These are phyloP conservation scores for Panzeria rudis DNA, from an alignment of 2,888 invertebrate species.

Conservation along the genomic window DNA sequence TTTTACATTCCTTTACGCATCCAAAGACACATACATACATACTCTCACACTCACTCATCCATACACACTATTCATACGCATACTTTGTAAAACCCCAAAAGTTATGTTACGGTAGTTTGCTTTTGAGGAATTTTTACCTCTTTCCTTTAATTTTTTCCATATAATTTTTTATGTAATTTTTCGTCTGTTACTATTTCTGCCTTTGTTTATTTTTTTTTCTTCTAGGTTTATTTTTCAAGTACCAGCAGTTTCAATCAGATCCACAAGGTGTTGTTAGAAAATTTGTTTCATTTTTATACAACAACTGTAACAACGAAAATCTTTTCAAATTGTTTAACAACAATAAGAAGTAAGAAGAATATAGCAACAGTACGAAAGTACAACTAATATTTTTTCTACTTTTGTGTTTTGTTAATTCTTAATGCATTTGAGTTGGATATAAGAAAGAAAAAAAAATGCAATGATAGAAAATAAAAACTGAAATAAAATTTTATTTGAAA, in stretches of 20 bases:
- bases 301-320: constrained; percentile 28
- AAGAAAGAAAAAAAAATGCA: background rate
- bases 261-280: constrained; percentile 70
- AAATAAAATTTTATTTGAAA: constrained; percentile 19
- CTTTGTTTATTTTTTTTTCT: background rate
- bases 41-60: background rate
- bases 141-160: constrained; percentile 15
- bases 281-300: constrained; percentile 64
- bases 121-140: constrained; percentile 61
- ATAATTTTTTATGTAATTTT: constrained; percentile 2
- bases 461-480: background rate
- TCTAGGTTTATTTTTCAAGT: background rate
- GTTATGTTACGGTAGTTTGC: constrained; percentile 61
- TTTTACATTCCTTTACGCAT: constrained; percentile 16
- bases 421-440: constrained; percentile 58
- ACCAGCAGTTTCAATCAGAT: constrained; percentile 35
- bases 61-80: background rate
- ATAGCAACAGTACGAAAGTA: constrained; percentile 27
- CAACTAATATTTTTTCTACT: constrained; percentile 61
- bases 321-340: constrained; percentile 69
- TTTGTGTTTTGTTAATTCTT: constrained; percentile 65
- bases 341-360: constrained; percentile 38
- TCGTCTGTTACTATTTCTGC: background rate
- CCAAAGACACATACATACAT: background rate
- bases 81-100: constrained; percentile 52